These are phyloP conservation scores for Apamea monoglypha DNA, from an alignment of 2,888 invertebrate genomes.

Conservation along the genomic window DNA sequence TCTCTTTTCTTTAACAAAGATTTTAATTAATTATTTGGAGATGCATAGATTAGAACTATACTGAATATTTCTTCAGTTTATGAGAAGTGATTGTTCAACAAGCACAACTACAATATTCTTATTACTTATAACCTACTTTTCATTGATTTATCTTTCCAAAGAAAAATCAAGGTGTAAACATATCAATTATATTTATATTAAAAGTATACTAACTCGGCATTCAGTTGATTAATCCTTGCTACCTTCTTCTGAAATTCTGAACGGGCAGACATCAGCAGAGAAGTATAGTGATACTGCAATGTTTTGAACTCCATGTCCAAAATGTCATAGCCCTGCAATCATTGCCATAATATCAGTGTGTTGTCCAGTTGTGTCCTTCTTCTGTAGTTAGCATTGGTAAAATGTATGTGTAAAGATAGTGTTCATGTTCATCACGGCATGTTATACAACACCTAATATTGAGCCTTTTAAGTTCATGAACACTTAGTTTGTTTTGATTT, in stretches of 20 bases:
- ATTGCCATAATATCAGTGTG: slow-evolving; percentile 86
- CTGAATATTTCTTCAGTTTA: neutral
- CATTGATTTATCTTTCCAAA: neutral
- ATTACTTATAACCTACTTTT: neutral
- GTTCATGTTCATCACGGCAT: neutral
- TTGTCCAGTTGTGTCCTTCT: slow-evolving; percentile 74
- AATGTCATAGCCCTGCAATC: slow-evolving; percentile 87
- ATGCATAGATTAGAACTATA: neutral
- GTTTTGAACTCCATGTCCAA: slow-evolving; percentile 79
- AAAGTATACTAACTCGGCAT: slow-evolving; percentile 80
- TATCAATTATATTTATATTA: neutral
- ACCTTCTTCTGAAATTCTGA: slow-evolving; percentile 85
- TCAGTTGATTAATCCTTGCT: slow-evolving; percentile 79
- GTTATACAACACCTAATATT: neutral
- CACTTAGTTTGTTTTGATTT: neutral
- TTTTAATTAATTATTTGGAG: slow-evolving; percentile 15
- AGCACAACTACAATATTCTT: neutral
- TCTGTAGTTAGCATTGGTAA: slow-evolving; percentile 3
- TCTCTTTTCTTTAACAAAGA: slow-evolving; percentile 80
- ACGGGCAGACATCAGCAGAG: slow-evolving; percentile 83
- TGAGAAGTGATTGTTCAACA: neutral
- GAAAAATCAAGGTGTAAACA: neutral
- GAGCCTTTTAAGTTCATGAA: neutral
- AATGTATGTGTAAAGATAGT: neutral
- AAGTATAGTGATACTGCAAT: slow-evolving; percentile 83